phyloP scores from a whole-genome alignment of 2,888 invertebrate species.

The Platycnemis pennipes region DNA sequence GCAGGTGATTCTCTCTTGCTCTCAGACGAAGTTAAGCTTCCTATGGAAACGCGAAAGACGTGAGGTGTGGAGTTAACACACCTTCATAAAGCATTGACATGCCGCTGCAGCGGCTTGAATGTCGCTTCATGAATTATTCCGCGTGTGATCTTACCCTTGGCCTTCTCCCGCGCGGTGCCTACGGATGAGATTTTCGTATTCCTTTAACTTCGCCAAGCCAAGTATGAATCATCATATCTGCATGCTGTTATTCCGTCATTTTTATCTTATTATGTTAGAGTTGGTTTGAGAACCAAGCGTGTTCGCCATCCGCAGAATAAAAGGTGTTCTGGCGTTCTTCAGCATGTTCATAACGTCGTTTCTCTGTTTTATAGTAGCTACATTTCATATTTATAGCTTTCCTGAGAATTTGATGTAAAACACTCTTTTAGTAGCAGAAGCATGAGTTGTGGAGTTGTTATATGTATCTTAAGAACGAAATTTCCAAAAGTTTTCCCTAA shows the following conservation, averaged over 20 bases:
- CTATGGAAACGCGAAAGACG: neutral
- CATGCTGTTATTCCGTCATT: neutral
- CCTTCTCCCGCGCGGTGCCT: neutral
- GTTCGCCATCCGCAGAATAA: neutral
- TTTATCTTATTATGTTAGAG: neutral
- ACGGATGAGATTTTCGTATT: neutral
- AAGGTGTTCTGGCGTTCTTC: no score
- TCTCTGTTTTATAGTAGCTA: no score
- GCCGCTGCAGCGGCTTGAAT: neutral
- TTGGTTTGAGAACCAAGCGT: neutral
- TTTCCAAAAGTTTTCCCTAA: no score
- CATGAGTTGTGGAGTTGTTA: no score
- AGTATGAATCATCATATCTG: neutral
- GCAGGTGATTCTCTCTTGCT: neutral
- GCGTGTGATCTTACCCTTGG: slow-evolving; percentile 47
- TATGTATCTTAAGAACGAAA: no score
- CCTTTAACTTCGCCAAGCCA: neutral
- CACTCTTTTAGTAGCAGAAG: no score
- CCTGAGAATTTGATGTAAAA: no score
- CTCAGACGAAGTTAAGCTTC: neutral
- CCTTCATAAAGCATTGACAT: slow-evolving; percentile 42
- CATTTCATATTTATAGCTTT: no score
- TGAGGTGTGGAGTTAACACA: slow-evolving; percentile 8
- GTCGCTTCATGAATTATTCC: slow-evolving; percentile 64
- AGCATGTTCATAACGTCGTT: no score